Percentiles rank a stretch among this genome's conserved stretches.
phyloP scores from a whole-genome alignment of 2,888 invertebrate genomes.

The Thyatira batis region DNA sequence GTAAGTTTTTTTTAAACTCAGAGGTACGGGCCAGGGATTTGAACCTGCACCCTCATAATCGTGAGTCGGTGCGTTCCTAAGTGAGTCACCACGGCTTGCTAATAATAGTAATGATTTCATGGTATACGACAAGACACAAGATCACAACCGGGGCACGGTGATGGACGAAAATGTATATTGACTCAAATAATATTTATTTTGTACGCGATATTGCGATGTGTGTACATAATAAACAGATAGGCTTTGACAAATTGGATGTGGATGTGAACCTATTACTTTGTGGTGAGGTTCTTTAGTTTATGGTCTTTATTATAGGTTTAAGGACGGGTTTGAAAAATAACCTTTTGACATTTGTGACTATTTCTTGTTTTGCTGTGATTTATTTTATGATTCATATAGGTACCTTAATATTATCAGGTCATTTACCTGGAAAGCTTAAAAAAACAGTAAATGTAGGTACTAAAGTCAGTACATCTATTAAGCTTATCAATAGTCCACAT shows the following conservation, averaged over 20 bases:
- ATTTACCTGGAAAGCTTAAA: too few species aligned
- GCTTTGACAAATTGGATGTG: conserved; percentile 1
- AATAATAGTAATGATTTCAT: conserved; percentile 3
- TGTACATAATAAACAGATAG: conserved; percentile 17
- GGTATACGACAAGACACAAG: conserved; percentile 18
- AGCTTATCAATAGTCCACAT: too few species aligned
- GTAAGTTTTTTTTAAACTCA: too few species aligned
- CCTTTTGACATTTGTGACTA: background rate
- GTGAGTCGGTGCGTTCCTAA: too few species aligned
- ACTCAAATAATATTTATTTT: conserved; percentile 28
- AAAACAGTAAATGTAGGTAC: too few species aligned
- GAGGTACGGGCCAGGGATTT: too few species aligned
- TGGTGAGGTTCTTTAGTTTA: background rate
- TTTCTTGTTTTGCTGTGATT: background rate
- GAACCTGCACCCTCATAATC: too few species aligned
- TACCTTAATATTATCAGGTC: too few species aligned
- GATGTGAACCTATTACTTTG: background rate
- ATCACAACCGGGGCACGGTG: conserved; percentile 18
- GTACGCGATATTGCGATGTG: conserved; percentile 18
- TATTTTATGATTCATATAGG: background rate
- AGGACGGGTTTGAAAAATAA: background rate
- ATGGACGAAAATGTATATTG: conserved; percentile 22
- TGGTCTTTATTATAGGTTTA: background rate
- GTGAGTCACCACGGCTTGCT: too few species aligned
- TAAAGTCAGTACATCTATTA: too few species aligned